Evolutionary conservation across 2,113 vertebrate species (phyloP).

Genomic region (Xenopus borealis): DNA sequence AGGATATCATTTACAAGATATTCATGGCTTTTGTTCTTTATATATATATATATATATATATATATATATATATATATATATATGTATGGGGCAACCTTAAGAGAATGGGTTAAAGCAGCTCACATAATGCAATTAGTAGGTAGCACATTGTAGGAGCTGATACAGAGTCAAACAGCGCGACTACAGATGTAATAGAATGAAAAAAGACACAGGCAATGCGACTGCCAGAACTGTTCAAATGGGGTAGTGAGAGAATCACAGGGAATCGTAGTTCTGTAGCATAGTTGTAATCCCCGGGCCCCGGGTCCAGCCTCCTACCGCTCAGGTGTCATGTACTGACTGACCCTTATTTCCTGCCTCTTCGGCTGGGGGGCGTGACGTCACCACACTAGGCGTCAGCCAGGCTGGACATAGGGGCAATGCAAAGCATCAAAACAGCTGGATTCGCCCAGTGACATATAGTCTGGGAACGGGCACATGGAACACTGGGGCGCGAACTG

Average conservation of each 20-base stretch:
- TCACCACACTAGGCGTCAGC: constrained; percentile 72
- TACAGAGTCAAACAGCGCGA: no score
- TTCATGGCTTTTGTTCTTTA: no score
- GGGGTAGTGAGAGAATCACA: no score
- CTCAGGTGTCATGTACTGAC: not conserved
- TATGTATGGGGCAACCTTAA: no score
- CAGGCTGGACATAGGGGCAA: constrained; percentile 61
- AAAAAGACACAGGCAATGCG: not conserved
- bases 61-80: no score
- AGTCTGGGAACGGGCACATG: constrained; percentile 51
- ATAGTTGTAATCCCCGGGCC: not conserved
- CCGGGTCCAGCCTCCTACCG: no score
- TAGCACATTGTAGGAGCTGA: no score
- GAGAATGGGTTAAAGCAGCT: not conserved
- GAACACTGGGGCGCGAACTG: not conserved
- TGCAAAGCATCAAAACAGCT: constrained; percentile 59
- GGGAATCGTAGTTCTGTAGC: not conserved
- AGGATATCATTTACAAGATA: no score
- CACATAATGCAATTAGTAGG: constrained; percentile 23
- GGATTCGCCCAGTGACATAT: constrained; percentile 58
- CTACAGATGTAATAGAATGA: no score
- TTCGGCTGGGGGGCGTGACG: constrained; percentile 64
- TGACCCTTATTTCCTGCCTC: constrained; percentile 4
- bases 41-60: no score
- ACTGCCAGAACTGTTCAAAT: no score